Conservation (phyloP, 2,113 vertebrate genomes). For the Macrotus californicus region DNA sequence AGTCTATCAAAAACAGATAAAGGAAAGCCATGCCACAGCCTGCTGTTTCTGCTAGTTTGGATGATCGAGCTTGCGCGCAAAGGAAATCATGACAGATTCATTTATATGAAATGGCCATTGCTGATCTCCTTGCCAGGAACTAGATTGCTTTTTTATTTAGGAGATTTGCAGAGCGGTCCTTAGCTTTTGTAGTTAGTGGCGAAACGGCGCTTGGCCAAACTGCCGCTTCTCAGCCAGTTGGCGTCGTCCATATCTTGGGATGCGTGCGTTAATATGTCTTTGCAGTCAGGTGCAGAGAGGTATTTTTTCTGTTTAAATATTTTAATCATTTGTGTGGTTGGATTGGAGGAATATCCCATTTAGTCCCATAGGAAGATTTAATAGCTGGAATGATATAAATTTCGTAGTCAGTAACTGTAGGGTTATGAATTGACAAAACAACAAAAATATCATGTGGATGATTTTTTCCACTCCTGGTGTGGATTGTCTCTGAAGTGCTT, state of each 20-base stretch:
- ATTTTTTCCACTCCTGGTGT: constrained; percentile 15
- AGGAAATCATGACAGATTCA: constrained; percentile 74
- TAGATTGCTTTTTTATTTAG: constrained; percentile 75
- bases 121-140: constrained; percentile 74
- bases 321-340: constrained; percentile 1
- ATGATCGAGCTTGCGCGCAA: constrained; percentile 67
- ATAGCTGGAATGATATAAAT: neutral
- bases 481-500: constrained; percentile 9
- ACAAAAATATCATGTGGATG: neutral
- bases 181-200: constrained; percentile 66
- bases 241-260: constrained; percentile 47
- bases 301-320: constrained; percentile 5
- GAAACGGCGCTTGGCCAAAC: constrained; percentile 64
- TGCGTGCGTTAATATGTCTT: constrained; percentile 37
- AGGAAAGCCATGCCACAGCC: constrained; percentile 59
- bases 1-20: constrained; percentile 70
- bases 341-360: neutral
- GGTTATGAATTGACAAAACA: neutral
- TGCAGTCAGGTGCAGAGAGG: constrained; percentile 10
- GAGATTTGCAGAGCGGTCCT: constrained; percentile 69
- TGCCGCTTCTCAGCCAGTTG: constrained; percentile 47
- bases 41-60: constrained; percentile 71
- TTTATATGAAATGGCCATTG: constrained; percentile 71
- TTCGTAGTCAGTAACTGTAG: neutral
- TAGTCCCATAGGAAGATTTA: neutral